Evolutionary conservation across 2,888 invertebrate genomes (phyloP).

Genomic region (Scaptomyza caliginosa): DNA sequence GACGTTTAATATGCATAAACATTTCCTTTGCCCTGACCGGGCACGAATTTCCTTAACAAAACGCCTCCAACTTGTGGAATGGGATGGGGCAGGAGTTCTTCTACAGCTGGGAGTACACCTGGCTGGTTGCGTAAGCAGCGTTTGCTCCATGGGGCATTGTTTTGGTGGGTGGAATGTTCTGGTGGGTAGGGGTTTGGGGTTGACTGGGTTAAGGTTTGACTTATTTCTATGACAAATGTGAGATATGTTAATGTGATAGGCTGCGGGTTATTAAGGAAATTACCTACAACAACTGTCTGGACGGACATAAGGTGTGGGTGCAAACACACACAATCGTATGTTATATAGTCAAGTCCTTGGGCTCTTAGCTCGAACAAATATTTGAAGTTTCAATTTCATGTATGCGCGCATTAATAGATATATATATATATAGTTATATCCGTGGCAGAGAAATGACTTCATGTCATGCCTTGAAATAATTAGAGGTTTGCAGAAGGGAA

Average conservation of each 20-base stretch:
- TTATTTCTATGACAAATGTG: slow-evolving; percentile 76
- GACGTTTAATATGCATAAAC: slow-evolving; percentile 63
- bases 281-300: slow-evolving; percentile 54
- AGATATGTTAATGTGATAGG: slow-evolving; percentile 78
- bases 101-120: slow-evolving; percentile 47
- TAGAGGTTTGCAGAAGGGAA: slow-evolving; percentile 60
- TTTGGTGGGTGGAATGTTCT: slow-evolving; percentile 26
- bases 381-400: slow-evolving; percentile 78
- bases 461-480: slow-evolving; percentile 83
- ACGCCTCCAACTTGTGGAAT: slow-evolving; percentile 52
- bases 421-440: slow-evolving; percentile 60
- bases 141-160: slow-evolving; percentile 47
- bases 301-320: slow-evolving; percentile 3
- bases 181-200: too few relatives aligned
- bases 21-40: slow-evolving; percentile 59
- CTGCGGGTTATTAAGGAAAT: slow-evolving; percentile 77
- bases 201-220: slow-evolving; percentile 53
- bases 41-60: slow-evolving; percentile 70
- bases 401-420: slow-evolving; percentile 58
- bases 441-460: slow-evolving; percentile 76
- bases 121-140: slow-evolving; percentile 53
- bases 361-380: slow-evolving; percentile 65
- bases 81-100: background rate
- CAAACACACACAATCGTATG: background rate
- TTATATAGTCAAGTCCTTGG: slow-evolving; percentile 42